A percentile compares a stretch with the other conserved stretches of the same genome.
phyloP scores from a whole-genome alignment of 2,113 vertebrate genomes.

The Malurus elegans region DNA sequence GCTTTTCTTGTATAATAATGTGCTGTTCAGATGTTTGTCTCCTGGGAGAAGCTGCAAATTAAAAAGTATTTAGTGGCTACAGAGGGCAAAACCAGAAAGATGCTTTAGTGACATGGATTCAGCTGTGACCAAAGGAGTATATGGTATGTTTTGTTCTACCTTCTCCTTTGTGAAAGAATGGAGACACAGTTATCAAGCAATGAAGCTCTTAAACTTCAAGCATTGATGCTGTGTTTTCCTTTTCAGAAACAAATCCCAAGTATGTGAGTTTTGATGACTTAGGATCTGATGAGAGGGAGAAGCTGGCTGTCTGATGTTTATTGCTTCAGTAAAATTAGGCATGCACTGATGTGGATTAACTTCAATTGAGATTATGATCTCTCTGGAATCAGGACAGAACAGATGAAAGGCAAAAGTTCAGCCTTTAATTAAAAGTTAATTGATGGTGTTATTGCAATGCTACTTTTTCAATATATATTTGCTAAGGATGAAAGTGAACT shows the following conservation, averaged over 20 bases:
- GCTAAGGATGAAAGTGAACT: constrained; percentile 28
- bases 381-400: constrained; percentile 6
- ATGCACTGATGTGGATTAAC: not conserved
- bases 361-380: not conserved
- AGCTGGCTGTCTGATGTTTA: not conserved
- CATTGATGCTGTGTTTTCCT: not conserved
- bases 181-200: not conserved
- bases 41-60: not conserved
- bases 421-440: constrained; percentile 62
- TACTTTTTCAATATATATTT: constrained; percentile 30
- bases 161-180: not conserved
- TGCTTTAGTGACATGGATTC: not conserved
- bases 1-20: not conserved
- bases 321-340: constrained; percentile 16
- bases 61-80: not conserved
- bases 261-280: not conserved
- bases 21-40: not conserved
- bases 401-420: constrained; percentile 48
- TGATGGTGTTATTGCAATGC: constrained; percentile 17
- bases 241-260: constrained; percentile 4
- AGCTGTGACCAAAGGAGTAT: not conserved
- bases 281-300: not conserved
- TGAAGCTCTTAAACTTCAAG: not conserved
- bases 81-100: not conserved
- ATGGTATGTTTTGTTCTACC: not conserved